Evolutionary conservation across 2,797 vertebrate genomes (phyloP), one percentile per base, ranked within the genome.

Genomic region (Muraenolepis orangiensis): DNA sequence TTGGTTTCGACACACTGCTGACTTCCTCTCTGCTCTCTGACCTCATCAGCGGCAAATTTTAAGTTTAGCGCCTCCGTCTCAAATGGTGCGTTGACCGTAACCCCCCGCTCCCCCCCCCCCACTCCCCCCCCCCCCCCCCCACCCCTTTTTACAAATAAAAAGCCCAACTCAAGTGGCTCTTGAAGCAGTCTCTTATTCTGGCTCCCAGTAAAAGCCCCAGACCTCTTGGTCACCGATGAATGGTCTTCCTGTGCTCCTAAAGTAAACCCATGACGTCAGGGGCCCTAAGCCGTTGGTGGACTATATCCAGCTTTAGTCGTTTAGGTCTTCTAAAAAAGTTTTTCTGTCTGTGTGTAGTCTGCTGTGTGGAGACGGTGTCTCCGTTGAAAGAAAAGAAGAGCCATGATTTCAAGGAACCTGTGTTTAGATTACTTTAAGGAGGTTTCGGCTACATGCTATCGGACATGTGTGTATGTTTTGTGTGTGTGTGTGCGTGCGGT

Each of bases 151-250:
- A n/a, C n/a, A 8, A 23, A 61, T 8, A 61, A 75, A 77, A 68
- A 88, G 79, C 71, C 23, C 74, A 72, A 23, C 20, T 85, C 78
- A 81, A 84, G 78, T 83, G 72, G 66, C 31, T 61, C 69, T 67
- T 77, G 71, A 61, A 23, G n/a, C 20, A n/a, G 46, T 6, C 46
- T 18, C 46, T n/a, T 51, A 20, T 78, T 14, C 78, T 73, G 76
- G 70, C 72, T 74, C 51, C 31, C 75, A 68, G 72, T 79, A 72
- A 85, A 86, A 84, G 77, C 72, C 36, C 67, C 29, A 46, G 32
- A 73, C 72, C 42, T 77, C 70, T 84, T 84, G 80, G 75, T 83
- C 81, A 72, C 69, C 20, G 69, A 76, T 84, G 69, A 80, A 38
- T 70, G 76, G 72, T 2, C 61, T 28, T 69, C 51, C 76, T 81